Conservation (phyloP, 2,888 invertebrate species). For the Amblyteles armatorius region DNA sequence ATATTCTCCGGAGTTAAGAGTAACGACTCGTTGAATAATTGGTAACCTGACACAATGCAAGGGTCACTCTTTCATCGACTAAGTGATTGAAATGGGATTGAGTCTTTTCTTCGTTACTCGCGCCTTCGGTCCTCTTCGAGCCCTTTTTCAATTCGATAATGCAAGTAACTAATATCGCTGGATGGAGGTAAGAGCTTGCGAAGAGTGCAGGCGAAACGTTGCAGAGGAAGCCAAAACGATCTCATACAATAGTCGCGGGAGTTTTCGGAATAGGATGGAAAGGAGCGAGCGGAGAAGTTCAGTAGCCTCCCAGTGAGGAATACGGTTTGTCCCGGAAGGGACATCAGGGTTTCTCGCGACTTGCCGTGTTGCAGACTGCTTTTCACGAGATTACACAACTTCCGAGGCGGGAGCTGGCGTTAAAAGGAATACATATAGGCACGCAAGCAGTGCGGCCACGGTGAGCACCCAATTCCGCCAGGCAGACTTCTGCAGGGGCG, state of each 20-base stretch:
- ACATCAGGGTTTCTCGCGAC: constrained; percentile 19
- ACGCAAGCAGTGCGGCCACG: not conserved
- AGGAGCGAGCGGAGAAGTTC: constrained; percentile 15
- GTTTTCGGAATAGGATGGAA: not conserved
- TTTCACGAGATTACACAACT: constrained; percentile 42
- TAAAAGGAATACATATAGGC: constrained; percentile 8
- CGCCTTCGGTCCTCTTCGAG: not conserved
- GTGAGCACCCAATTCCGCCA: not conserved
- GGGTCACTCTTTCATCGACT: constrained; percentile 2
- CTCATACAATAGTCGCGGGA: constrained; percentile 17
- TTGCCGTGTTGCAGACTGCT: constrained; percentile 26
- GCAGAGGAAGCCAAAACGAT: constrained; percentile 16
- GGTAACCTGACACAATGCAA: not conserved
- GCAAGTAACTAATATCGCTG: constrained; percentile 18
- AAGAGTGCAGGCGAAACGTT: constrained; percentile 1
- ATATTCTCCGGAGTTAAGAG: not conserved
- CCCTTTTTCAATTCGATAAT: constrained; percentile 2
- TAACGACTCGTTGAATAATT: not conserved
- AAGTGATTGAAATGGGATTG: not conserved
- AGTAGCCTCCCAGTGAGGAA: constrained; percentile 12
- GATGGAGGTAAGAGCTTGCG: constrained; percentile 11
- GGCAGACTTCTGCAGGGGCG: not conserved
- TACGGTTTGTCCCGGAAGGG: constrained; percentile 23
- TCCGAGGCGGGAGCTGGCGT: constrained; percentile 7
- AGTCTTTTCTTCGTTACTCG: not conserved